Conservation (phyloP, 2,797 vertebrate genomes). For the Meriones psammophilus region DNA sequence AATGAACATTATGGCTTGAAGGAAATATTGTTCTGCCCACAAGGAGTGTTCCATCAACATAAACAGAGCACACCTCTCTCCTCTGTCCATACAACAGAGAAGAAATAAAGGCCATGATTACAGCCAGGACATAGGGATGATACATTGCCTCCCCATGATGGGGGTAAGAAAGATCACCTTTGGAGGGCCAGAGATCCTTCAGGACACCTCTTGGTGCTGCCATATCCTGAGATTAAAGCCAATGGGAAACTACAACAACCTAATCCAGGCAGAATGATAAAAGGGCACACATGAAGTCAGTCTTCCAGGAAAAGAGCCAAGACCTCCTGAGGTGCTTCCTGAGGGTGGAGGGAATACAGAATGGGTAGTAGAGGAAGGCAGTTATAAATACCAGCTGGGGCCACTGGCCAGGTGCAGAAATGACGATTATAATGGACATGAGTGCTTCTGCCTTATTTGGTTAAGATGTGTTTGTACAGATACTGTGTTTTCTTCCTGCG, state of each 20-base stretch:
- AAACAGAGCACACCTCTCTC: conserved; percentile 89
- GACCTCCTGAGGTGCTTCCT: background rate
- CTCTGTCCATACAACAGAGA: conserved; percentile 89
- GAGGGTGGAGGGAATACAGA: background rate
- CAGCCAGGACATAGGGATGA: background rate
- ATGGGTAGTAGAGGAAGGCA: background rate
- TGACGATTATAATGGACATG: background rate
- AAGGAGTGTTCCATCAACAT: background rate
- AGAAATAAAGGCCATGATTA: background rate
- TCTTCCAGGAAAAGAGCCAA: background rate
- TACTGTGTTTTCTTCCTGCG: background rate
- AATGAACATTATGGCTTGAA: background rate
- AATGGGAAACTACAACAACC: too few species aligned
- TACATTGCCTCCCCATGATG: background rate
- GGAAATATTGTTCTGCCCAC: background rate
- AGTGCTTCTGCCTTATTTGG: background rate
- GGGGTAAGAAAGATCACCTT: background rate
- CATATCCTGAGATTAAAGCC: background rate
- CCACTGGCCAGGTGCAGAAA: background rate
- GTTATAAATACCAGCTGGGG: background rate
- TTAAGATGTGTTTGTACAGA: background rate
- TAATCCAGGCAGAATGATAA: background rate
- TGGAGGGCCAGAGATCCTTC: background rate
- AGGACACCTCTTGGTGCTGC: background rate
- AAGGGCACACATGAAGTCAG: background rate